Evolutionary conservation across 2,888 invertebrate genomes (phyloP).

Genomic region (Limnephilus marmoratus): DNA sequence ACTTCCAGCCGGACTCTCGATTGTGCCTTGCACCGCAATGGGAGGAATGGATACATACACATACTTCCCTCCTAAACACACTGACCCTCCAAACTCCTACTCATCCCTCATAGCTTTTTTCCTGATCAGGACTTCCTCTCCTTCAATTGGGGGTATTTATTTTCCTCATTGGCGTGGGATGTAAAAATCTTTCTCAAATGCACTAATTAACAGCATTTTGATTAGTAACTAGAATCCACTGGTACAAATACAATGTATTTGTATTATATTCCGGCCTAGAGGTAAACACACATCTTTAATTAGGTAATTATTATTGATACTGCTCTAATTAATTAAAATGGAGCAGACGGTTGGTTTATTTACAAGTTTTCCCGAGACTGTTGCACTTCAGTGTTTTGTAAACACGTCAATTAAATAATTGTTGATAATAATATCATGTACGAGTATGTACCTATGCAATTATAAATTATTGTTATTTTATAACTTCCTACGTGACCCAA

Average conservation of each 20-base stretch:
- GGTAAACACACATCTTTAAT: neutral
- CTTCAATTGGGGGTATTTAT: too few relatives aligned
- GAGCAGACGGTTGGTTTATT: constrained; percentile 2
- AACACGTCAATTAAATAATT: neutral
- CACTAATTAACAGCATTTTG: neutral
- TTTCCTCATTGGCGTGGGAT: too few relatives aligned
- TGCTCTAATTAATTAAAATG: neutral
- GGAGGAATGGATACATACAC: too few relatives aligned
- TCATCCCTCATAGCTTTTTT: too few relatives aligned
- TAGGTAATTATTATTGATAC: neutral
- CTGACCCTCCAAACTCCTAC: too few relatives aligned
- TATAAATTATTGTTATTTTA: neutral
- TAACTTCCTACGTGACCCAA: neutral
- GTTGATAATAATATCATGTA: neutral
- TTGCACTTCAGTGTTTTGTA: neutral
- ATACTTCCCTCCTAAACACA: too few relatives aligned
- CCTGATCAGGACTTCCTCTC: too few relatives aligned
- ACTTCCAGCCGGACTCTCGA: too few relatives aligned
- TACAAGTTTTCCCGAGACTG: neutral
- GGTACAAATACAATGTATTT: neutral
- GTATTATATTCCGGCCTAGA: neutral
- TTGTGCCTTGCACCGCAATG: too few relatives aligned
- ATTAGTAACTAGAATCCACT: neutral
- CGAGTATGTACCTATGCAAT: neutral
- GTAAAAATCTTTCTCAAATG: neutral